A percentile compares a stretch with the other conserved stretches of the same genome.
Conservation (phyloP, 2,797 vertebrate genomes). For the Typhlichthys eigenmanni region DNA sequence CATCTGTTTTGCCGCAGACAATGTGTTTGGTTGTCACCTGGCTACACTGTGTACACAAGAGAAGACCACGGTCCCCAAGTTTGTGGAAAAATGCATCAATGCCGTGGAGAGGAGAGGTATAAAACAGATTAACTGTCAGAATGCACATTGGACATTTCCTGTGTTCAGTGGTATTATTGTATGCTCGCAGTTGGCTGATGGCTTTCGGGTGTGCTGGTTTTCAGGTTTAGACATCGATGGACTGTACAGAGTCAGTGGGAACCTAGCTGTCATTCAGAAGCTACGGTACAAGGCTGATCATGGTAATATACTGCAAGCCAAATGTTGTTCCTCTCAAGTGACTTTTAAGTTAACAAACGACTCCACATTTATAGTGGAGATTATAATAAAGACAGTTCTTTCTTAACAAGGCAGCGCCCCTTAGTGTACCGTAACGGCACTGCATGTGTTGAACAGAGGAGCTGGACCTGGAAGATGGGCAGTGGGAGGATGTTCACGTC, state of each 20-base stretch:
- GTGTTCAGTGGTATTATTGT: not conserved
- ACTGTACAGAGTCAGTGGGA: slow-evolving; percentile 93
- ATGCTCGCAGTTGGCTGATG: not conserved
- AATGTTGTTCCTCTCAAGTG: not conserved
- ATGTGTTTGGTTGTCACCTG: slow-evolving; percentile 90
- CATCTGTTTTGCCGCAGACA: slow-evolving; percentile 76
- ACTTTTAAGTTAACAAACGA: not conserved
- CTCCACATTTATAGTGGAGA: too few relatives aligned
- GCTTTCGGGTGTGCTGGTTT: slow-evolving; percentile 14
- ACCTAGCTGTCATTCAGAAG: slow-evolving; percentile 93
- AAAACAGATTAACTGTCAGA: not conserved
- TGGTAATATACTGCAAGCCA: slow-evolving; percentile 67
- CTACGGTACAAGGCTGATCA: slow-evolving; percentile 93
- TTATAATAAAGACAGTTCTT: too few relatives aligned
- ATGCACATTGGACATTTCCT: not conserved
- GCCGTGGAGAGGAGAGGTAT: slow-evolving; percentile 88
- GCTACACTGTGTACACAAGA: slow-evolving; percentile 83
- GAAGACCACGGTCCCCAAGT: slow-evolving; percentile 80
- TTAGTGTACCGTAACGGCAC: slow-evolving; percentile 41
- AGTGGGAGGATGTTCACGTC: slow-evolving; percentile 94
- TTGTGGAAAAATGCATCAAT: slow-evolving; percentile 87
- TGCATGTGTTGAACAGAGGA: slow-evolving; percentile 78
- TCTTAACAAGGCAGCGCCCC: slow-evolving; percentile 26
- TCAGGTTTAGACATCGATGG: slow-evolving; percentile 92
- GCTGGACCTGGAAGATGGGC: slow-evolving; percentile 89